Percentiles rank a stretch among this genome's conserved stretches.
phyloP scores from a whole-genome alignment of 2,888 invertebrate genomes.

The Amphiduros pacificus region DNA sequence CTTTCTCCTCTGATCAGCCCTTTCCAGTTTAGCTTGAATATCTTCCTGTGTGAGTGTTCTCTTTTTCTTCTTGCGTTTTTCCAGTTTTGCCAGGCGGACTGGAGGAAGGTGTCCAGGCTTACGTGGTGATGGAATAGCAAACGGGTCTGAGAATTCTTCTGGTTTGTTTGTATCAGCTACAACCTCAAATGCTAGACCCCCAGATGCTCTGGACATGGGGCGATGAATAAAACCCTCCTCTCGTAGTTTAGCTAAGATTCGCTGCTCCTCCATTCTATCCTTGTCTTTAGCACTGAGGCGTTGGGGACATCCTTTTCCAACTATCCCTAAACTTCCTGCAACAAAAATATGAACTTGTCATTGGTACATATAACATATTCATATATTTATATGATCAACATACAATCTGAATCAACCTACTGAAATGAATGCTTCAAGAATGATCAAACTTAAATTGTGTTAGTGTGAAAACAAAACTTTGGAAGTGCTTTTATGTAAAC shows the following conservation, averaged over 20 bases:
- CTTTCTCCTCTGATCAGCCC: conserved; percentile 49
- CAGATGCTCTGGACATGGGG: conserved; percentile 47
- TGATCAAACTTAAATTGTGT: too few relatives aligned
- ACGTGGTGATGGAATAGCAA: conserved; percentile 44
- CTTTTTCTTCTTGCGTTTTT: conserved; percentile 46
- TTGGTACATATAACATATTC: too few relatives aligned
- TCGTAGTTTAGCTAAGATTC: conserved; percentile 52
- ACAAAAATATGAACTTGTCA: not conserved
- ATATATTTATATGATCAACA: too few relatives aligned
- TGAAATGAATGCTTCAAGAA: too few relatives aligned
- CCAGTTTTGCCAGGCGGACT: conserved; percentile 47
- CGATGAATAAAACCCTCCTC: conserved; percentile 59
- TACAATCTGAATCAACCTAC: too few relatives aligned
- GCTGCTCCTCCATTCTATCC: conserved; percentile 51
- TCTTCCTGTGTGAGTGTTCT: conserved; percentile 47
- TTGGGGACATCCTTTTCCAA: conserved; percentile 49
- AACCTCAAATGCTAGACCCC: conserved; percentile 54
- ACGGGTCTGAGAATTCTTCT: conserved; percentile 37
- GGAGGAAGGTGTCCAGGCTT: conserved; percentile 51
- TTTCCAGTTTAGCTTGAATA: conserved; percentile 47
- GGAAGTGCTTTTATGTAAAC: too few relatives aligned
- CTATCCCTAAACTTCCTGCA: conserved; percentile 31
- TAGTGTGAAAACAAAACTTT: too few relatives aligned
- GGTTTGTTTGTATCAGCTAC: conserved; percentile 25
- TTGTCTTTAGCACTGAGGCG: conserved; percentile 56